Conservation (phyloP, 2,888 invertebrate genomes). For the Pomacea canaliculata region DNA sequence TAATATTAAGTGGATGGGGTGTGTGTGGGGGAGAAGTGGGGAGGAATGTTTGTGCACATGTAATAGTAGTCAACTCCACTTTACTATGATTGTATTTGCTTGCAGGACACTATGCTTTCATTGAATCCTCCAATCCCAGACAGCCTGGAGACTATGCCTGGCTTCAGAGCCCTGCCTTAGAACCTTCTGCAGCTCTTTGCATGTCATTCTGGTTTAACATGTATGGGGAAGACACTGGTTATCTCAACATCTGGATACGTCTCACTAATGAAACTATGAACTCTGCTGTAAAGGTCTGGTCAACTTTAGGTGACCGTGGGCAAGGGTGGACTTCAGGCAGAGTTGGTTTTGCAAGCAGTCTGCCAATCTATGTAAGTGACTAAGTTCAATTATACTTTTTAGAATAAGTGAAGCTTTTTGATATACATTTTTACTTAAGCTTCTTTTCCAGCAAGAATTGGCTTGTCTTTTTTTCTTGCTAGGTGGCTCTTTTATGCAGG, state of each 20-base stretch:
- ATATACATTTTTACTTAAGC: no score
- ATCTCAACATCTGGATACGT: constrained; percentile 43
- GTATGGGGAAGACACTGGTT: constrained; percentile 53
- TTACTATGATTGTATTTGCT: no score
- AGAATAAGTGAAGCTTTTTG: no score
- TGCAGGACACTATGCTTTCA: constrained; percentile 72
- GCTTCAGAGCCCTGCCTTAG: constrained; percentile 50
- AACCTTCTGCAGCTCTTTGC: constrained; percentile 50
- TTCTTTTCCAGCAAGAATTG: no score
- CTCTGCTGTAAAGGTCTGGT: constrained; percentile 47
- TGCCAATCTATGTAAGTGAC: constrained; percentile 49
- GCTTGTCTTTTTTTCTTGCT: no score
- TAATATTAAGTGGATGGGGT: neutral
- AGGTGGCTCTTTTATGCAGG: no score
- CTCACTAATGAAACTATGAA: constrained; percentile 36
- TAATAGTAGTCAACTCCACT: no score
- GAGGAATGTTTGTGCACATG: neutral
- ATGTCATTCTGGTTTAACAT: constrained; percentile 63
- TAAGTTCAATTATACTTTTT: neutral
- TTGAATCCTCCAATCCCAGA: constrained; percentile 75
- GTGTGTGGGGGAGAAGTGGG: neutral
- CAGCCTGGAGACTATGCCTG: constrained; percentile 70
- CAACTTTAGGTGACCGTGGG: constrained; percentile 45
- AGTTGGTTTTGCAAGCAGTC: constrained; percentile 41
- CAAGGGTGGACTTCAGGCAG: constrained; percentile 47